phyloP scores from a whole-genome alignment of 2,113 vertebrate genomes.

The Pionites leucogaster region DNA sequence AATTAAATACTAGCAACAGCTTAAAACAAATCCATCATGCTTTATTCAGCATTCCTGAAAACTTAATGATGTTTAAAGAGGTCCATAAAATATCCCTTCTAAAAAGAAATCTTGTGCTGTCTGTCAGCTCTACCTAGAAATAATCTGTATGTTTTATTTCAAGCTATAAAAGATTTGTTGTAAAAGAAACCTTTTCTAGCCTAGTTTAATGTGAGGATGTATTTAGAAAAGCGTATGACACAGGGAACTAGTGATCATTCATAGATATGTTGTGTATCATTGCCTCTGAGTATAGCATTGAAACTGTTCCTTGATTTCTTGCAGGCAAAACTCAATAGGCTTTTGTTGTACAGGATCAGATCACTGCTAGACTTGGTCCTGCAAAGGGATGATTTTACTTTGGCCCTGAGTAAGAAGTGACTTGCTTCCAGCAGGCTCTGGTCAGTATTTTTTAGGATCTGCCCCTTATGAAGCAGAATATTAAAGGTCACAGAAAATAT shows the following conservation, averaged over 20 bases:
- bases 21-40: constrained; percentile 64
- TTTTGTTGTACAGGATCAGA: background rate
- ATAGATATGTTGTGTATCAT: background rate
- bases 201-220: background rate
- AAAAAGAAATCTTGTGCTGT: constrained; percentile 56
- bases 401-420: background rate
- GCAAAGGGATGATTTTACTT: background rate
- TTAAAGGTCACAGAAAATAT: constrained; percentile 44
- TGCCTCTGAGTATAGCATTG: background rate
- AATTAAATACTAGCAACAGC: constrained; percentile 67
- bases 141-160: constrained; percentile 41
- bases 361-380: background rate
- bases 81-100: constrained; percentile 54
- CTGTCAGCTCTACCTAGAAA: constrained; percentile 11
- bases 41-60: constrained; percentile 64
- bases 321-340: background rate
- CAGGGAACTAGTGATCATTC: background rate
- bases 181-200: constrained; percentile 47
- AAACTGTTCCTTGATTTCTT: background rate
- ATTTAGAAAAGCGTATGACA: background rate
- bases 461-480: background rate
- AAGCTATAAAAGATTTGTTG: background rate
- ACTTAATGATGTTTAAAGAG: constrained; percentile 66
- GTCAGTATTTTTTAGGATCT: background rate
- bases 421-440: background rate